Evolutionary conservation across 2,113 vertebrate genomes (phyloP), one percentile per base, ranked within the genome.

Genomic region (Pelodiscus sinensis): DNA sequence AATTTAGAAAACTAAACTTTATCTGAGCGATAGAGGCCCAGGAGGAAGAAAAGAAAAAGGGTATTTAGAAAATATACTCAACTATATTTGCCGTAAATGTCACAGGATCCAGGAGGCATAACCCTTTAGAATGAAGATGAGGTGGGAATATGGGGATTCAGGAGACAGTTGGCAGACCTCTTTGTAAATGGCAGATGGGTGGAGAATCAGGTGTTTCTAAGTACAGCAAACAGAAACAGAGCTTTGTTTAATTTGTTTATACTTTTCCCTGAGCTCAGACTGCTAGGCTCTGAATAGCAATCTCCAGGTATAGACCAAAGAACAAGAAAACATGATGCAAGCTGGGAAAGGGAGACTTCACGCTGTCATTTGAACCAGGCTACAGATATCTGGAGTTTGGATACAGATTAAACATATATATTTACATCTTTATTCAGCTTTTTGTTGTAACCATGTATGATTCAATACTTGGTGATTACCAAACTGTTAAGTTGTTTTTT

Each of bases 211-310:
- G 83, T 68, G 88, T 90, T 84, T 68, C 1, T 0, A 38, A 91
- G 83, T 87, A 84, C 94, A 79, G 68, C 62, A 94, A 94, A 94
- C 94, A 94, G 95, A 35, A 71, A 35, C 95, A 80, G 84, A 75
- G 94, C 95, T 95, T 95, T 65, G 29, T 95, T 96, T 62, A 13
- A 89, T 94, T 97, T 96, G 95, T 96, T 97, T 96, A 94, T 96
- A 75, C 92, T 95, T 87, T 91, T 50, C 81, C 93, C 95, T 89
- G 81, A 90, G 81, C 93, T 82, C 84, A 94, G 94, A 94, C 89
- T 87, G 35, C 27, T 51, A 90, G 52, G 85, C 55, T 95, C 95
- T 89, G 89, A 82, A 85, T 77, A 88, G 92, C 12, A 84, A 60
- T 51, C 13, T 3, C 87, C 92, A 38, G 44, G 16, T 55, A 90